A percentile compares a stretch with the other conserved stretches of the same genome.
These are phyloP conservation scores for Drosophila pandora DNA, from an alignment of 1,140 invertebrate genomes.

Conservation along the genomic window DNA sequence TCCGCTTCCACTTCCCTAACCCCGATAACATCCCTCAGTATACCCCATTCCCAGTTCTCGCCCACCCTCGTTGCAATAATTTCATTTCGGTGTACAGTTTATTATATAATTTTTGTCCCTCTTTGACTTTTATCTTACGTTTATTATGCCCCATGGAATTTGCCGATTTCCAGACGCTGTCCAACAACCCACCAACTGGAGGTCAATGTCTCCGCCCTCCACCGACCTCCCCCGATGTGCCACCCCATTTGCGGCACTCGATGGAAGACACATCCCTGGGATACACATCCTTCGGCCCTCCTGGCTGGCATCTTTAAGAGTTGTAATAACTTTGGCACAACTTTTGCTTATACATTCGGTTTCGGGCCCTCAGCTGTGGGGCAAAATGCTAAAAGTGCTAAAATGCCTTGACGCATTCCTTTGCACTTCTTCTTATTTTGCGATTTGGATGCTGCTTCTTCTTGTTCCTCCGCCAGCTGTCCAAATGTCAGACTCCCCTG, in stretches of 20 bases:
- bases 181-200: conserved; percentile 44
- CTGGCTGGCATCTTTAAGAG: conserved; percentile 49
- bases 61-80: conserved; percentile 59
- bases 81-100: conserved; percentile 76
- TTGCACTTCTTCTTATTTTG: conserved; percentile 49
- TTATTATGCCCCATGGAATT: conserved; percentile 82
- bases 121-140: conserved; percentile 82
- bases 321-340: conserved; percentile 79
- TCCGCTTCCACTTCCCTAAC: too few relatives aligned
- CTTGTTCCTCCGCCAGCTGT: conserved; percentile 51
- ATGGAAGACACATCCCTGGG: conserved; percentile 27
- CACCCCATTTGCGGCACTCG: conserved; percentile 13
- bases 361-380: conserved; percentile 34
- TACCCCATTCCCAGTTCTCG: neutral
- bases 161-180: conserved; percentile 64
- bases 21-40: conserved; percentile 2
- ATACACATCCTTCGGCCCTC: conserved; percentile 23
- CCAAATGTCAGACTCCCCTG: conserved; percentile 56
- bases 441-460: neutral
- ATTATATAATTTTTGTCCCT: conserved; percentile 83
- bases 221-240: conserved; percentile 10
- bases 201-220: conserved; percentile 60
- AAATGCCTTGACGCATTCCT: conserved; percentile 78
- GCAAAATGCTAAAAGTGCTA: conserved; percentile 71
- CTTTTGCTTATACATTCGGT: conserved; percentile 64